Conservation (phyloP, 1,140 invertebrate genomes). For the Helicoverpa zea region DNA sequence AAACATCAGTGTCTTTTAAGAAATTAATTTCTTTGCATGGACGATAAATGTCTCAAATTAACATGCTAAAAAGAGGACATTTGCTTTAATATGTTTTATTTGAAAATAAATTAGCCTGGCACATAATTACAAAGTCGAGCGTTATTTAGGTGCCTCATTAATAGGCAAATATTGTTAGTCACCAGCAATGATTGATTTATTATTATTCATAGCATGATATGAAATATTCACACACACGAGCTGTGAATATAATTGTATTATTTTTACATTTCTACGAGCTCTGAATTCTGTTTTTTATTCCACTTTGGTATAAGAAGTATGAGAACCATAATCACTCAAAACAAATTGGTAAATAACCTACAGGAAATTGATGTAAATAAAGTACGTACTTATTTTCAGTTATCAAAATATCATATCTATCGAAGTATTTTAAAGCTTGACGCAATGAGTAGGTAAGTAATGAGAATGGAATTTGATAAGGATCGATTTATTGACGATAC, state of each 20-base stretch:
- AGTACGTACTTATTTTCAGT: neutral
- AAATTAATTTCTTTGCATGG: too few species aligned
- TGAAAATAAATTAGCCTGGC: conserved; percentile 18
- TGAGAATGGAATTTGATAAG: conserved; percentile 57
- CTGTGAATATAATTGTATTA: conserved; percentile 49
- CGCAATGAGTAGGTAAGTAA: conserved; percentile 34
- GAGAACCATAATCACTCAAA: neutral
- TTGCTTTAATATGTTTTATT: neutral
- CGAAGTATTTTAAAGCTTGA: conserved; percentile 26
- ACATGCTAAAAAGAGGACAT: neutral
- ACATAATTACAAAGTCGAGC: neutral
- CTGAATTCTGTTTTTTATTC: neutral
- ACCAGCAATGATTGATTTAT: conserved; percentile 57
- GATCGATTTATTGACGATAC: conserved; percentile 44
- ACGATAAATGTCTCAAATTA: neutral
- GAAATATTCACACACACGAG: conserved; percentile 59
- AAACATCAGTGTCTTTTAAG: too few species aligned
- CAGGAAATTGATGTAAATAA: conserved; percentile 4
- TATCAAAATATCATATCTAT: conserved; percentile 25
- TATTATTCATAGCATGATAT: conserved; percentile 54
- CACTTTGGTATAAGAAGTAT: neutral
- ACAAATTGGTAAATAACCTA: neutral
- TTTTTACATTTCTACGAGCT: conserved; percentile 14
- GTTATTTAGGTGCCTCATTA: conserved; percentile 49
- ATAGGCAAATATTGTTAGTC: conserved; percentile 49